A percentile compares a stretch with the other conserved stretches of the same genome.
These are phyloP conservation scores for Colletes gigas DNA, from an alignment of 1,140 invertebrate genomes.

Conservation along the genomic window DNA sequence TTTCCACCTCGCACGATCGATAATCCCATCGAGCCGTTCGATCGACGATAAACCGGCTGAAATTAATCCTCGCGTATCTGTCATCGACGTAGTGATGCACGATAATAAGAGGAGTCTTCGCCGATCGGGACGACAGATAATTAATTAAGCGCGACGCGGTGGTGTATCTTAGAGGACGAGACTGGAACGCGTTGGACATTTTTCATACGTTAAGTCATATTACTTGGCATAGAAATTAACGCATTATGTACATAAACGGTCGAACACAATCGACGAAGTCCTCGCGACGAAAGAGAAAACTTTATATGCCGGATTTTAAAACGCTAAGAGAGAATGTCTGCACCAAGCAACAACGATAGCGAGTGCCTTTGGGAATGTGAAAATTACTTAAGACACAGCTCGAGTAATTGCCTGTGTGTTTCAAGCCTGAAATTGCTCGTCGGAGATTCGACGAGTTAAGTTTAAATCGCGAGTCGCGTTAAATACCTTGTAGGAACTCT, in stretches of 20 bases:
- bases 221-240: constrained; percentile 43
- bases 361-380: neutral
- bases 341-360: neutral
- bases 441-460: neutral
- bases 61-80: constrained; percentile 10
- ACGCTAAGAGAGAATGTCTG: constrained; percentile 3
- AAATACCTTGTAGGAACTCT: too few relatives aligned
- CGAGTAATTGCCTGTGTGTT: neutral
- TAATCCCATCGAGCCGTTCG: neutral
- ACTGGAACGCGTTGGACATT: constrained; percentile 22
- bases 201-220: constrained; percentile 29
- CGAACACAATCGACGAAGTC: neutral
- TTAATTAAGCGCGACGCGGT: constrained; percentile 1
- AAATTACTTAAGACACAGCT: neutral
- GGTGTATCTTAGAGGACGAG: neutral
- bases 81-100: constrained; percentile 12
- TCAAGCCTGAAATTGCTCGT: neutral
- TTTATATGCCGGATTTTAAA: constrained; percentile 31
- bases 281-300: neutral
- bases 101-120: constrained; percentile 9
- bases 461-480: too few relatives aligned
- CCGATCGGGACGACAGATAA: constrained; percentile 15
- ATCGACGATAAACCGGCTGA: constrained; percentile 3
- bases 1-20: neutral
- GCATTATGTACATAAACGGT: constrained; percentile 24